Evolutionary conservation across 1,140 invertebrate genomes (phyloP).

Genomic region (Hetaerina americana): DNA sequence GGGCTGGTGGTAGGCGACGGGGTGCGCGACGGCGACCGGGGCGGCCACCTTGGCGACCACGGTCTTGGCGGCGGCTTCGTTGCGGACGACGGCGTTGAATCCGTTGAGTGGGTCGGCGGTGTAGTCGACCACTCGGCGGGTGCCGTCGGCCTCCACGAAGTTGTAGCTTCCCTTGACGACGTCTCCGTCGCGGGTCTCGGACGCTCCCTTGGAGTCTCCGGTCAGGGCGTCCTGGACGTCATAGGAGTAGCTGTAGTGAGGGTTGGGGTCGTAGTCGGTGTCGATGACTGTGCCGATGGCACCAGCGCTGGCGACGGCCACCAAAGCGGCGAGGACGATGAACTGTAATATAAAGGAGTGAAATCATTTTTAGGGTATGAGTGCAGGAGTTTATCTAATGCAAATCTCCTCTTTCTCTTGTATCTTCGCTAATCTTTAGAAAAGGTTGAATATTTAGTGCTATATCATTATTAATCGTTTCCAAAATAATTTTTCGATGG

Average conservation of each 20-base stretch:
- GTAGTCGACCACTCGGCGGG: slow-evolving; percentile 19
- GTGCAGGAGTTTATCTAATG: too few relatives aligned
- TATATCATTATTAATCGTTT: too few relatives aligned
- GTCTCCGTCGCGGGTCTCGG: slow-evolving; percentile 13
- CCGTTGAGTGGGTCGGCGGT: slow-evolving; percentile 25
- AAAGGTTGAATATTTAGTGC: too few relatives aligned
- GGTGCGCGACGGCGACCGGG: neutral
- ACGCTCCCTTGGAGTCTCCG: slow-evolving; percentile 17
- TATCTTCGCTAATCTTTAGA: too few relatives aligned
- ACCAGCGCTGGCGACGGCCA: slow-evolving; percentile 14
- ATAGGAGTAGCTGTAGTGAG: slow-evolving; percentile 39
- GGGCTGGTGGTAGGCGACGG: slow-evolving; percentile 12
- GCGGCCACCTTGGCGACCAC: slow-evolving; percentile 12
- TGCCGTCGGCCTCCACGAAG: slow-evolving; percentile 9
- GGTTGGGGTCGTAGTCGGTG: slow-evolving; percentile 4
- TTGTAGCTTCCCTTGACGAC: slow-evolving; percentile 21
- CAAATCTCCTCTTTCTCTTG: too few relatives aligned
- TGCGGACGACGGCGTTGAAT: slow-evolving; percentile 11
- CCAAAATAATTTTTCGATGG: too few relatives aligned
- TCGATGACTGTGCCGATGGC: slow-evolving; percentile 7
- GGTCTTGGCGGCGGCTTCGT: slow-evolving; percentile 4
- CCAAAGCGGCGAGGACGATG: slow-evolving; percentile 12
- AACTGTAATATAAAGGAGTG: slow-evolving; percentile 11
- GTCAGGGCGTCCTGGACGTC: slow-evolving; percentile 48
- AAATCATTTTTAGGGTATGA: too few relatives aligned